Evolutionary conservation across 2,888 invertebrate genomes (phyloP).

Genomic region (Scaptomyza reducta): DNA sequence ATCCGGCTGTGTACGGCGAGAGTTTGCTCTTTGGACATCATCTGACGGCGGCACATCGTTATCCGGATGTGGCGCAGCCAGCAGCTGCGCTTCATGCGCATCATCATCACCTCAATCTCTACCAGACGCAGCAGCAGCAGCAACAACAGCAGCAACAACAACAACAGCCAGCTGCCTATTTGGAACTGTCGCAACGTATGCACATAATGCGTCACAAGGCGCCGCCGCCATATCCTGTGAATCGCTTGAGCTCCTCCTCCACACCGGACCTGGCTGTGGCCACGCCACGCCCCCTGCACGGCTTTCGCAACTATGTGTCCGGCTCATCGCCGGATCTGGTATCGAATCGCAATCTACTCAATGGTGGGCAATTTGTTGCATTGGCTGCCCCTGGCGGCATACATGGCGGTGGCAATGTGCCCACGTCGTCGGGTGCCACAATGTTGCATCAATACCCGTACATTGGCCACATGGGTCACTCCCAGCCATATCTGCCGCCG

Average conservation of each 20-base stretch:
- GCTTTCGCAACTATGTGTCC: conserved; percentile 86
- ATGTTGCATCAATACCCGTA: conserved; percentile 81
- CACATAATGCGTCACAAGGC: conserved; percentile 87
- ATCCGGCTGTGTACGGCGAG: conserved; percentile 81
- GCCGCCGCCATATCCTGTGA: conserved; percentile 93
- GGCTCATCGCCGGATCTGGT: conserved; percentile 92
- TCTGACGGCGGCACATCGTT: conserved; percentile 83
- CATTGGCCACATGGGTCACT: conserved; percentile 82
- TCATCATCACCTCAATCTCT: conserved; percentile 71
- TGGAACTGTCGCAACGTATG: conserved; percentile 82
- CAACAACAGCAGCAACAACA: conserved; percentile 45
- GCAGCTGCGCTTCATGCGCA: conserved; percentile 81
- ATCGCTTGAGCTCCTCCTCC: conserved; percentile 91
- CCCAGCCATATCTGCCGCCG: conserved; percentile 84
- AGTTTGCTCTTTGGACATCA: conserved; percentile 76
- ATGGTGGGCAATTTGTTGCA: conserved; percentile 78
- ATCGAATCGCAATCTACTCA: conserved; percentile 88
- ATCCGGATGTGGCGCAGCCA: conserved; percentile 88
- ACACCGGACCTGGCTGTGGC: conserved; percentile 93
- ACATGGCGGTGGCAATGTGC: conserved; percentile 82
- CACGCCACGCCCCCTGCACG: conserved; percentile 86
- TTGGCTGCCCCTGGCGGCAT: conserved; percentile 51
- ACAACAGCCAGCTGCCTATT: conserved; percentile 63
- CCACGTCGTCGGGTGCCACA: conserved; percentile 73
- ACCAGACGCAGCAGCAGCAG: conserved; percentile 64